Evolutionary conservation across 1,140 invertebrate species (phyloP), one percentile per base, ranked within the genome.

Genomic region (Drosophila orena): DNA sequence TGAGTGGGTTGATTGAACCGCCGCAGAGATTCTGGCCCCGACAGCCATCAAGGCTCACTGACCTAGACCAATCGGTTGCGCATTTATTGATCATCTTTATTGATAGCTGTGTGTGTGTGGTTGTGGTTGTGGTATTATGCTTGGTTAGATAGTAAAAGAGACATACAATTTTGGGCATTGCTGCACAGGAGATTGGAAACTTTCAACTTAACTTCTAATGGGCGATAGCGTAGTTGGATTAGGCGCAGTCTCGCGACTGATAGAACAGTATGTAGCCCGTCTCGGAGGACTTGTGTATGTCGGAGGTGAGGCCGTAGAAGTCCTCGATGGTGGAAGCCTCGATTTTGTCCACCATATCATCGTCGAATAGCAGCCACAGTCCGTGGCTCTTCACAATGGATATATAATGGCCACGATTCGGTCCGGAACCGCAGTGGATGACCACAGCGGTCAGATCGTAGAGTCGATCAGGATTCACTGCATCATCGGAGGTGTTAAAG

Each of bases 341-440:
- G 85, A 99, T 99, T 97, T 99, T 99, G 95, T 99, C 98, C 62
- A 99, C 99, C 95, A 99, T 98, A 93, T 99, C 99, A 93, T 99
- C 99, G 93, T 99, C 99, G 94, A 99, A 99, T 1, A 99, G 95
- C 71, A 99, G 94, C 99, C 99, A 99, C 93, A 99, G 98, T 34
- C 98, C 98, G 93, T 99, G 98, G 92, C 98, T 99, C 93, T 99
- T 99, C 27, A 99, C 99, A 93, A 99, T 98, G 92, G 97, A 99
- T 93, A 99, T 99, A 93, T 99, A 99, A 93, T 99, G 99, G 40
- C 99, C 99, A 73, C 99, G 94, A 94, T 99, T 99, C 77, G 98
- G 98, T 50, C 98, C 98, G 78, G 97, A 99, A 59, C 99, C 99
- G 94, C 99, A 99, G 93, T 99, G 99, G 79, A 99, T 98, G 47